Percentiles rank a stretch among this genome's conserved stretches.
These are phyloP conservation scores for Danionella cerebrum DNA, from an alignment of 2,113 vertebrate genomes.

Conservation along the genomic window DNA sequence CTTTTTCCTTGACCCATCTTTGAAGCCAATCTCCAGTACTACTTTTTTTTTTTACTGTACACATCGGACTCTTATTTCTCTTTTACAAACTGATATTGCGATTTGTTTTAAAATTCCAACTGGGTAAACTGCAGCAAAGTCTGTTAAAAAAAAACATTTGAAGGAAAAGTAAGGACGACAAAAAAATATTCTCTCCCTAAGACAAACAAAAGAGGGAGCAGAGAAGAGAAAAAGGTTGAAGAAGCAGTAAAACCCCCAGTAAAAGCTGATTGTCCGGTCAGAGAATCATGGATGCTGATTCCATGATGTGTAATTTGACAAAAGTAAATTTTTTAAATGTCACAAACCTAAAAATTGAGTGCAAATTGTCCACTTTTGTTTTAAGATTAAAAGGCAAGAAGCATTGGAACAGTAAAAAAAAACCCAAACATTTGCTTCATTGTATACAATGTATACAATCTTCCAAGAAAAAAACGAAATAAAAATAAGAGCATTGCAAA, in stretches of 20 bases:
- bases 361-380: conserved; percentile 32
- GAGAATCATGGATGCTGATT: conserved; percentile 33
- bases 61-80: conserved; percentile 27
- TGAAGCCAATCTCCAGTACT: conserved; percentile 37
- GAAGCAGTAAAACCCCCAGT: conserved; percentile 33
- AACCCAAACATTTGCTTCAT: conserved; percentile 19
- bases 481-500: conserved; percentile 28
- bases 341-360: conserved; percentile 37
- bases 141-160: conserved; percentile 32
- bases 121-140: conserved; percentile 34
- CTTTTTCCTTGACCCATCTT: conserved; percentile 44
- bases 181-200: conserved; percentile 29
- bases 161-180: conserved; percentile 30
- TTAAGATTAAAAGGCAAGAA: conserved; percentile 35
- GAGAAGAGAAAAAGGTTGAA: conserved; percentile 12
- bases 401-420: conserved; percentile 41
- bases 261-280: conserved; percentile 45
- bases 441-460: conserved; percentile 42
- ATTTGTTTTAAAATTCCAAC: conserved; percentile 45
- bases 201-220: conserved; percentile 40
- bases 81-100: conserved; percentile 34
- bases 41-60: conserved; percentile 35
- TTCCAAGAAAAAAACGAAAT: conserved; percentile 19
- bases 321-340: conserved; percentile 30
- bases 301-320: conserved; percentile 20